These are phyloP conservation scores for Geodia barretti DNA, from an alignment of 37 sponge, comb jelly and placozoan genomes.

Conservation along the genomic window DNA sequence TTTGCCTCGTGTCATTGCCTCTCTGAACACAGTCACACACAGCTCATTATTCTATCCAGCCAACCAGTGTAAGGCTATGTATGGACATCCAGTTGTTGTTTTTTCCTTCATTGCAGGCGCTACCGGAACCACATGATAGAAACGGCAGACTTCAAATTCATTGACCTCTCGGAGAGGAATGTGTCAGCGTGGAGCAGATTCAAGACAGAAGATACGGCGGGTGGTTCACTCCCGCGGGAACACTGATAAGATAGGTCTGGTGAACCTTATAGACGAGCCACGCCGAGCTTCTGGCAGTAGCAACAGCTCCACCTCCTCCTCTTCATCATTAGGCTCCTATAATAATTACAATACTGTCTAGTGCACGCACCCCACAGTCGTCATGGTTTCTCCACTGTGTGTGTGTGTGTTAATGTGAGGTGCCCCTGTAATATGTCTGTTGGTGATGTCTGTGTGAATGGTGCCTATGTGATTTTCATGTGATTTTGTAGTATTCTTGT, in stretches of 20 bases:
- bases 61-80: too few relatives aligned
- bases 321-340: not conserved
- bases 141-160: slow-evolving; percentile 58
- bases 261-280: not conserved
- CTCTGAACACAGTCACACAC: too few relatives aligned
- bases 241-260: slow-evolving; percentile 24
- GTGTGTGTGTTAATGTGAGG: too few relatives aligned
- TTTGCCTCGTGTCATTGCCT: too few relatives aligned
- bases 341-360: not conserved
- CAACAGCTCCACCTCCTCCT: not conserved
- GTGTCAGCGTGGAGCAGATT: slow-evolving; percentile 6
- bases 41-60: too few relatives aligned
- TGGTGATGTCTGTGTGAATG: too few relatives aligned
- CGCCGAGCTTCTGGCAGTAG: not conserved
- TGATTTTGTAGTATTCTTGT: too few relatives aligned
- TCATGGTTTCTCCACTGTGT: too few relatives aligned
- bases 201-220: not conserved
- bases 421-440: too few relatives aligned
- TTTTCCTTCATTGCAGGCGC: not conserved
- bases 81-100: too few relatives aligned
- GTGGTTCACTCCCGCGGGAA: not conserved
- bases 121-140: slow-evolving; percentile 57
- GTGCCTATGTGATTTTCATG: too few relatives aligned
- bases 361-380: too few relatives aligned
- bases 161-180: slow-evolving; percentile 25